Evolutionary conservation across 2,113 vertebrate genomes (phyloP).

Genomic region (Megaleporinus macrocephalus): DNA sequence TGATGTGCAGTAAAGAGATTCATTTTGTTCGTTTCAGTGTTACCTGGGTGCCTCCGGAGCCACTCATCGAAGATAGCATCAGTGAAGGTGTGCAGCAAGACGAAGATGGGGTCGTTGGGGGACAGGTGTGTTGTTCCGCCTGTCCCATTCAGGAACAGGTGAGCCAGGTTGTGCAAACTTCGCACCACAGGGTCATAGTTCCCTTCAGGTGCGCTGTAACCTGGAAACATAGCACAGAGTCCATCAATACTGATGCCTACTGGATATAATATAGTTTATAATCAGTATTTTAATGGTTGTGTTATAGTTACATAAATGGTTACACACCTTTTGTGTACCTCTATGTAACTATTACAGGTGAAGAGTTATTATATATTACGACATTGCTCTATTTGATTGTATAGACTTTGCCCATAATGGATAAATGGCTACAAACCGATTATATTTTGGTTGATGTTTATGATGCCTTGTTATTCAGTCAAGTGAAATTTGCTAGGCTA

Average conservation of each 20-base stretch:
- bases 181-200: conserved; percentile 90
- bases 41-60: conserved; percentile 91
- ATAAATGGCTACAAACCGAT: too few relatives aligned
- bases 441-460: too few relatives aligned
- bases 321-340: too few relatives aligned
- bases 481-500: too few relatives aligned
- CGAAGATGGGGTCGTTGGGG: conserved; percentile 96
- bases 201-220: conserved; percentile 92
- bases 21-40: background rate
- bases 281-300: background rate
- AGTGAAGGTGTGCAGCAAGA: conserved; percentile 94
- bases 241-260: background rate
- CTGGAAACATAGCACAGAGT: conserved; percentile 66
- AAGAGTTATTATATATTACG: too few relatives aligned
- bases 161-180: conserved; percentile 96
- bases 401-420: too few relatives aligned
- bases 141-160: conserved; percentile 96
- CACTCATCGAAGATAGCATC: conserved; percentile 98
- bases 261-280: background rate
- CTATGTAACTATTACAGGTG: background rate
- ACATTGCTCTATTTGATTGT: too few relatives aligned
- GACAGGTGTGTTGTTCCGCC: conserved; percentile 96
- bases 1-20: background rate
- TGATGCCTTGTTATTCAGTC: too few relatives aligned
- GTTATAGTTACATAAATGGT: too few relatives aligned